Conservation (phyloP, 2,113 vertebrate species). For the Peromyscus leucopus region DNA sequence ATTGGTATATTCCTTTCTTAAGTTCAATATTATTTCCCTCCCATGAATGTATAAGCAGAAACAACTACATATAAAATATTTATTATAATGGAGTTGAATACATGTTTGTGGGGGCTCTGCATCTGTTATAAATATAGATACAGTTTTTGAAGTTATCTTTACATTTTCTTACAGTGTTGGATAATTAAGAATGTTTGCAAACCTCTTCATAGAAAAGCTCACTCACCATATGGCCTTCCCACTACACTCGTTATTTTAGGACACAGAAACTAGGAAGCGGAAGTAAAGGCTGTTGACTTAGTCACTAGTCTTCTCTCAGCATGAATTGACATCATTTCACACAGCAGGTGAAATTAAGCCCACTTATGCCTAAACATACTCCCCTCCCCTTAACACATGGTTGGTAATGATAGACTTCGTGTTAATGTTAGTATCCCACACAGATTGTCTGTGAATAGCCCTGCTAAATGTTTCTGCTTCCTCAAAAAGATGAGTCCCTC, state of each 20-base stretch:
- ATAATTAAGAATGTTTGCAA: constrained; percentile 61
- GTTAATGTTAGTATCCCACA: constrained; percentile 30
- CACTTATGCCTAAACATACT: constrained; percentile 27
- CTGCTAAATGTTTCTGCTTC: constrained; percentile 29
- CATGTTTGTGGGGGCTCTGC: not conserved
- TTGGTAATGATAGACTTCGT: not conserved
- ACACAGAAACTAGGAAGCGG: constrained; percentile 22
- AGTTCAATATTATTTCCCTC: not conserved
- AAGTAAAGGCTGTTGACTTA: constrained; percentile 50
- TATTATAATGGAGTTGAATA: not conserved
- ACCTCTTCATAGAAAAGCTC: constrained; percentile 13
- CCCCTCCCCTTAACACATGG: not conserved
- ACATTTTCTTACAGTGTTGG: not conserved
- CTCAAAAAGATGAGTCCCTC: not conserved
- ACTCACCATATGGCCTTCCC: constrained; percentile 30
- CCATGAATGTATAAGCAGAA: not conserved
- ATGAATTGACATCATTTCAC: constrained; percentile 6
- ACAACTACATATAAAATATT: not conserved
- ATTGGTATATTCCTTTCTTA: not conserved
- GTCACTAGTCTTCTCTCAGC: not conserved
- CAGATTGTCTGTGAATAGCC: constrained; percentile 12
- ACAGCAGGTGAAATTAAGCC: constrained; percentile 43
- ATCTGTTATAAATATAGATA: constrained; percentile 16
- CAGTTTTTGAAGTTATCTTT: not conserved
- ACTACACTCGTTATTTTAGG: constrained; percentile 39